Conservation (phyloP, 2,113 vertebrate species). For the Stictonetta naevosa region DNA sequence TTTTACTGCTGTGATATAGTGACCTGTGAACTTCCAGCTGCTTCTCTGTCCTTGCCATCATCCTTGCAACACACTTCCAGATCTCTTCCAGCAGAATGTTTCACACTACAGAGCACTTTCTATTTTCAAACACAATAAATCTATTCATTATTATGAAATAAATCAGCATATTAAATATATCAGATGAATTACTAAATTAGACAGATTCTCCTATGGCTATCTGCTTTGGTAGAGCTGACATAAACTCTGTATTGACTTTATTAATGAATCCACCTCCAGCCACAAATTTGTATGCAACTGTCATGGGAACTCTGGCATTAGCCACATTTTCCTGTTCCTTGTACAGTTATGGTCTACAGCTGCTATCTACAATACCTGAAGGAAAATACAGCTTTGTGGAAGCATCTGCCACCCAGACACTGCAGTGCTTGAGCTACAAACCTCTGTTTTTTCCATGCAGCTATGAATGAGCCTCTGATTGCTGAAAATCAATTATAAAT, state of each 20-base stretch:
- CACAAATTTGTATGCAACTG: slow-evolving; percentile 46
- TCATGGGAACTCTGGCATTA: slow-evolving; percentile 31
- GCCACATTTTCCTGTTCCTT: slow-evolving; percentile 34
- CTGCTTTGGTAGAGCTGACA: slow-evolving; percentile 12
- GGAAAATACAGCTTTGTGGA: neutral
- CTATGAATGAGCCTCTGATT: neutral
- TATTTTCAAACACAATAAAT: slow-evolving; percentile 26
- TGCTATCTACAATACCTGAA: neutral
- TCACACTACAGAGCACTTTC: neutral
- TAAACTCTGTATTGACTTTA: slow-evolving; percentile 60
- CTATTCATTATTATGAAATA: slow-evolving; percentile 28
- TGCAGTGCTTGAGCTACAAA: neutral
- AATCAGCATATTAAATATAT: slow-evolving; percentile 43
- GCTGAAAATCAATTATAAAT: neutral
- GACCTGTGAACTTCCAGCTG: neutral
- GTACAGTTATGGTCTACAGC: neutral
- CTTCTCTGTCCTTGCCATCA: neutral
- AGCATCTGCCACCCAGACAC: neutral
- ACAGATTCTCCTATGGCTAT: slow-evolving; percentile 57
- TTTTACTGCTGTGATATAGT: neutral
- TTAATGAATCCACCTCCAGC: slow-evolving; percentile 63
- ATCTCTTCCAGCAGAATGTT: neutral
- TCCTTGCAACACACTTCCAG: neutral
- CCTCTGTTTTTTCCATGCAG: neutral
- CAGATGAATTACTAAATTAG: slow-evolving; percentile 4